phyloP scores from a whole-genome alignment of 2,113 vertebrate genomes.

The Centropus bengalensis region DNA sequence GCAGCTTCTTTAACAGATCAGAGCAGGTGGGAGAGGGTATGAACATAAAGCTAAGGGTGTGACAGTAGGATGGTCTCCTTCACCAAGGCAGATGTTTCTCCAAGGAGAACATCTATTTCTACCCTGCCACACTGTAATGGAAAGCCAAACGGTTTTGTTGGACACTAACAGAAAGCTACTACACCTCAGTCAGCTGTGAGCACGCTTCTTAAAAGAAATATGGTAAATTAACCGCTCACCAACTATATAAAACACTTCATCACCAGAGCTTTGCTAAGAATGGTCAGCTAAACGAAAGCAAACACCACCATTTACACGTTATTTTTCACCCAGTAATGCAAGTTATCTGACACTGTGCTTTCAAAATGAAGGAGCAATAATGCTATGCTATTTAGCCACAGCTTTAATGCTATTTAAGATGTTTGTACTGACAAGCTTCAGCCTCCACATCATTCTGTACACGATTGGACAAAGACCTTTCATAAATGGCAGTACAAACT shows the following conservation, averaged over 20 bases:
- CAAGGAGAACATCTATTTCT: neutral
- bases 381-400: neutral
- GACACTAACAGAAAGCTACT: neutral
- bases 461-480: neutral
- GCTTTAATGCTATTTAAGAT: neutral
- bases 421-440: neutral
- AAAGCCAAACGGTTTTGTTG: neutral
- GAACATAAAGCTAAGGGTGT: neutral
- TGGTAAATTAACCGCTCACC: neutral
- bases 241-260: neutral
- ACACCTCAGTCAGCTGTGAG: neutral
- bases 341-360: neutral
- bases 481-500: neutral
- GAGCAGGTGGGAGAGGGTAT: neutral
- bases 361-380: neutral
- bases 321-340: neutral
- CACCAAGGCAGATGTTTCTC: neutral
- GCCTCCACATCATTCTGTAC: neutral
- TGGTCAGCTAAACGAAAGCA: neutral
- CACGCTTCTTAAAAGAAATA: neutral
- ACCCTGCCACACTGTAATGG: neutral
- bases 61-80: neutral
- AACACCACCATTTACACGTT: neutral
- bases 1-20: neutral
- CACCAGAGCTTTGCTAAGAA: neutral